phyloP scores from a whole-genome alignment of 1,140 invertebrate species.

The Hyles vespertilio region DNA sequence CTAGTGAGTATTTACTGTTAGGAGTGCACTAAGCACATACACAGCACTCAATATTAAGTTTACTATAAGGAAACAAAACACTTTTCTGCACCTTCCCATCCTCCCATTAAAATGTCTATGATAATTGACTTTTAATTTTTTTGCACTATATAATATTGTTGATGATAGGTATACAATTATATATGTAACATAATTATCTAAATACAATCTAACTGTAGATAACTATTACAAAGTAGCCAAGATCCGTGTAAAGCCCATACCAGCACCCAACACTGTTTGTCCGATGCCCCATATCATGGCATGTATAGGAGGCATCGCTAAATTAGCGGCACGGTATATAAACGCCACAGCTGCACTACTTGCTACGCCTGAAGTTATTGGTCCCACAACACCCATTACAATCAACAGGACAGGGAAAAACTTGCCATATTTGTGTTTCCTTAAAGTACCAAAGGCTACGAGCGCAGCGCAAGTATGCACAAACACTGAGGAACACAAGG shows the following conservation, averaged over 20 bases:
- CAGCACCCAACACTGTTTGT: conserved; percentile 91
- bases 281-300: conserved; percentile 95
- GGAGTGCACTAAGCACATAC: background rate
- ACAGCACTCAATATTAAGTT: background rate
- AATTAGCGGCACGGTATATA: conserved; percentile 91
- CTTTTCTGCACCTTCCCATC: conserved; percentile 42
- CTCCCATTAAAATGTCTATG: conserved; percentile 36
- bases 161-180: conserved; percentile 20
- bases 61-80: conserved; percentile 13
- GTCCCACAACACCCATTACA: conserved; percentile 90
- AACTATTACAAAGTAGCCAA: conserved; percentile 89
- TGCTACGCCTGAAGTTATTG: conserved; percentile 90
- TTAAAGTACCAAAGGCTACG: conserved; percentile 91
- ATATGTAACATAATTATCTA: conserved; percentile 24
- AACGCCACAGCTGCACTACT: conserved; percentile 96
- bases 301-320: conserved; percentile 92
- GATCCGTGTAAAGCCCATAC: conserved; percentile 94
- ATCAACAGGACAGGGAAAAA: conserved; percentile 93
- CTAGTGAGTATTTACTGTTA: conserved; percentile 6
- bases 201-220: conserved; percentile 7
- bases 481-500: conserved; percentile 93
- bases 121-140: conserved; percentile 61
- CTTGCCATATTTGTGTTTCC: conserved; percentile 95
- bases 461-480: conserved; percentile 93
- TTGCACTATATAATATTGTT: conserved; percentile 25